Percentiles rank a stretch among this genome's conserved stretches.
Evolutionary conservation across 2,797 vertebrate species (phyloP).

Genomic region (Rhynchonycteris naso): DNA sequence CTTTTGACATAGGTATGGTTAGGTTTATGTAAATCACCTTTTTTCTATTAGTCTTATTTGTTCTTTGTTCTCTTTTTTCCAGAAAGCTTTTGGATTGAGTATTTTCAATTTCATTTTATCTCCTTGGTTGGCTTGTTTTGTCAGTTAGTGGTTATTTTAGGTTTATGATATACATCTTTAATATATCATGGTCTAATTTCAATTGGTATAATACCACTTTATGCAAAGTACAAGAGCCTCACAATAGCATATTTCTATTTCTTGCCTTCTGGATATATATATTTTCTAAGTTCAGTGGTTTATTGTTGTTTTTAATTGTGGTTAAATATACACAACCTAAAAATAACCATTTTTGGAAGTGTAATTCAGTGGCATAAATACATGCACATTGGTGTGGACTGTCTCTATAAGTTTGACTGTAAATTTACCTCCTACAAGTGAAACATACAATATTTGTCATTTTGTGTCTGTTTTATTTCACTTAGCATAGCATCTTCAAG

Average conservation of each 20-base stretch:
- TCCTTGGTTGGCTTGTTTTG: neutral
- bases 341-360: neutral
- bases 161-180: neutral
- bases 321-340: neutral
- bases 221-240: neutral
- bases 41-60: neutral
- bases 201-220: neutral
- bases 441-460: neutral
- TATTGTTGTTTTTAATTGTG: neutral
- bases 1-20: neutral
- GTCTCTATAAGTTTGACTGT: neutral
- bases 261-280: neutral
- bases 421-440: neutral
- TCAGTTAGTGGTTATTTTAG: neutral
- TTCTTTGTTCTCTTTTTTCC: neutral
- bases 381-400: neutral
- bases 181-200: neutral
- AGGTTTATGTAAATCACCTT: neutral
- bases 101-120: neutral
- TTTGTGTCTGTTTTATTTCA: neutral
- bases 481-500: neutral
- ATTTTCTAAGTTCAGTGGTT: neutral
- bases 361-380: neutral
- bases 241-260: neutral
- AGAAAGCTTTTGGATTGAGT: neutral